phyloP scores from a whole-genome alignment of 2,888 invertebrate species.

The Argyra leucocephala region DNA sequence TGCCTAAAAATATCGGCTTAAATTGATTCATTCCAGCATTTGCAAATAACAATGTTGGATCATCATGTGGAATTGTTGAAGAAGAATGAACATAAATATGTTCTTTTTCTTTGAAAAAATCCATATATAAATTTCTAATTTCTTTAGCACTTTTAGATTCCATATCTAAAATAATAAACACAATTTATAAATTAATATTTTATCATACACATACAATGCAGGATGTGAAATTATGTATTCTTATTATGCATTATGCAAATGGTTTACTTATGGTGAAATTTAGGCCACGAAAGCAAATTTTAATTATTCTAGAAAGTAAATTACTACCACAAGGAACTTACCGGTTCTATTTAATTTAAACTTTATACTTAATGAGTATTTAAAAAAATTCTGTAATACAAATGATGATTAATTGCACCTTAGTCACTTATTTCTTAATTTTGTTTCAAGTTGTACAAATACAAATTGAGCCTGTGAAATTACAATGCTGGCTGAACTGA shows the following conservation, averaged over 20 bases:
- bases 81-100: constrained; percentile 96
- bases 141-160: constrained; percentile 51
- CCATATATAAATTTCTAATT: constrained; percentile 74
- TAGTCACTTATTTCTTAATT: background rate
- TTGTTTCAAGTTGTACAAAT: no score
- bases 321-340: background rate
- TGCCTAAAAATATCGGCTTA: constrained; percentile 95
- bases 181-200: no score
- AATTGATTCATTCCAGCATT: constrained; percentile 99
- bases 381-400: background rate
- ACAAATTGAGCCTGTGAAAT: no score
- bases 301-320: background rate
- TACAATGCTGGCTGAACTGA: no score
- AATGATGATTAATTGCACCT: background rate
- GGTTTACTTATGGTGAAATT: background rate
- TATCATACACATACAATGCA: no score
- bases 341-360: background rate
- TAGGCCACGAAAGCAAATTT: constrained; percentile 3
- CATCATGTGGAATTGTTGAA: constrained; percentile 93
- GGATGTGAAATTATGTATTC: no score
- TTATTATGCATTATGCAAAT: background rate
- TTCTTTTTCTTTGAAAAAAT: constrained; percentile 78
- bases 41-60: constrained; percentile 92
- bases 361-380: background rate
- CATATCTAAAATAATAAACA: background rate